These are phyloP conservation scores for Escarpia spicata DNA, from an alignment of 2,888 invertebrate genomes.

Conservation along the genomic window DNA sequence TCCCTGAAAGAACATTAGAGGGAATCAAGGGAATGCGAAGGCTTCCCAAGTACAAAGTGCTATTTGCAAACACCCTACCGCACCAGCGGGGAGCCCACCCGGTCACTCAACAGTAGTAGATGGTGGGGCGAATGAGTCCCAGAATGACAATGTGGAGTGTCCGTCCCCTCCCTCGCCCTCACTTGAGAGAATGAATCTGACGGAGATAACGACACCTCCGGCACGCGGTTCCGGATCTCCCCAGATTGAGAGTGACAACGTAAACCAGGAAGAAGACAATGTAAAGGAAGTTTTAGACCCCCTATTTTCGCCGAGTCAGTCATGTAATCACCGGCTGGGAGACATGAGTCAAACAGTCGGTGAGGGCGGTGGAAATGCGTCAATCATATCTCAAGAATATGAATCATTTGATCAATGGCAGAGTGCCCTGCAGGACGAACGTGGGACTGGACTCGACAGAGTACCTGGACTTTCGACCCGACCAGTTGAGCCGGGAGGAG, in stretches of 20 bases:
- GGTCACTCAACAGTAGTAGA: not conserved
- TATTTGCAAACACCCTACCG: not conserved
- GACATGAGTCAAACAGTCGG: not conserved
- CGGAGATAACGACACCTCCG: too few relatives aligned
- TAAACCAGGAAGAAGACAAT: not conserved
- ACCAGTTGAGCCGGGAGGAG: constrained; percentile 7
- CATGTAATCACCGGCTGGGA: not conserved
- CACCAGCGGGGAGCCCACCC: not conserved
- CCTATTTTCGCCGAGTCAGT: not conserved
- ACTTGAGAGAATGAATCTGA: not conserved
- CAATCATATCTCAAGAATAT: not conserved
- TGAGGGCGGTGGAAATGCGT: not conserved
- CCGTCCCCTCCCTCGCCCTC: not conserved
- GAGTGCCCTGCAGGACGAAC: not conserved
- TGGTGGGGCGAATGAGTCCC: not conserved
- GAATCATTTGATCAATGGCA: not conserved
- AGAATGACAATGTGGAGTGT: not conserved
- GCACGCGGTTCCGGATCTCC: not conserved
- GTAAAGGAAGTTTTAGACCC: not conserved
- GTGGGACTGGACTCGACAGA: not conserved
- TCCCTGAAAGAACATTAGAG: not conserved
- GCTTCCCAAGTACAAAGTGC: not conserved
- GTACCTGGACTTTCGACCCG: not conserved
- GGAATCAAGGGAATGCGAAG: constrained; percentile 17
- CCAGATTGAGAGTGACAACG: not conserved